These are phyloP conservation scores for Venturia canescens DNA, from an alignment of 1,140 invertebrate species.

Conservation along the genomic window DNA sequence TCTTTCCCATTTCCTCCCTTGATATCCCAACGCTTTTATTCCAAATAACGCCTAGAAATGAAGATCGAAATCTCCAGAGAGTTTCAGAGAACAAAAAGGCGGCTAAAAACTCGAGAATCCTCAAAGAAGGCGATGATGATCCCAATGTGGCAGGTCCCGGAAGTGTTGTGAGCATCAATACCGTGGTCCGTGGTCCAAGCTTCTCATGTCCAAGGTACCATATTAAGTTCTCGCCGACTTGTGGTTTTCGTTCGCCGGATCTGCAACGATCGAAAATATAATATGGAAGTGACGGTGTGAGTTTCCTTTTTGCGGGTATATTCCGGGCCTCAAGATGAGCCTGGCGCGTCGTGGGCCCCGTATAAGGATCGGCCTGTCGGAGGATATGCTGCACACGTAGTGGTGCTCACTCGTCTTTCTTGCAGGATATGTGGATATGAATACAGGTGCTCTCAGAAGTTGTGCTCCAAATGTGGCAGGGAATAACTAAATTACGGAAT, in stretches of 20 bases:
- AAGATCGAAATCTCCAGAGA: not conserved
- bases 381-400: not conserved
- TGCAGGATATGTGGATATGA: not conserved
- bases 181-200: not conserved
- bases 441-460: not conserved
- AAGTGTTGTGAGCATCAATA: not conserved
- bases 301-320: conserved; percentile 55
- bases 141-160: not conserved
- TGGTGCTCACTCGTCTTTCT: not conserved
- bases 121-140: not conserved
- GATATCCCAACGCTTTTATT: too few relatives aligned
- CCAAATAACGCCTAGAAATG: too few relatives aligned
- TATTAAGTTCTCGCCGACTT: not conserved
- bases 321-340: conserved; percentile 33
- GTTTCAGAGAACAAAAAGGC: too few relatives aligned
- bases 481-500: too few relatives aligned
- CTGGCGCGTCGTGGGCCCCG: conserved; percentile 44
- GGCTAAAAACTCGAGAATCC: not conserved
- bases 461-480: too few relatives aligned
- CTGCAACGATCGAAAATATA: conserved; percentile 6
- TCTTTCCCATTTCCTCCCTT: too few relatives aligned
- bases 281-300: conserved; percentile 28
- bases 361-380: conserved; percentile 58
- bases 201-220: conserved; percentile 10
- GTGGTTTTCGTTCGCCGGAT: conserved; percentile 10